Conservation (phyloP, 53 echinoderm and acorn worm species). For the Paracentrotus lividus region DNA sequence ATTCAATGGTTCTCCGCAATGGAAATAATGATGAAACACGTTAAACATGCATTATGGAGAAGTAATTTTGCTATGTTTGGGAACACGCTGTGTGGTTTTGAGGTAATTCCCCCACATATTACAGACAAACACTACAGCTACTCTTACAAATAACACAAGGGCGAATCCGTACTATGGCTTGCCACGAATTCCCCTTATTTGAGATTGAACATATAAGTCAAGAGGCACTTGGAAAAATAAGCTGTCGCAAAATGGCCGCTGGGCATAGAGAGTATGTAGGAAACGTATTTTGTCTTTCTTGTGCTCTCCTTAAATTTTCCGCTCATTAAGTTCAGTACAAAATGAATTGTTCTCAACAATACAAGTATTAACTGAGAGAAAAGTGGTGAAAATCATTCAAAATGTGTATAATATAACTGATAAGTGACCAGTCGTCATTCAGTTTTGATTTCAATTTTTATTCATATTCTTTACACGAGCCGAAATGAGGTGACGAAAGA, state of each 20-base stretch:
- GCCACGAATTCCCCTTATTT: neutral
- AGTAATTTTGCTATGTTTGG: neutral
- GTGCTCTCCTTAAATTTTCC: constrained; percentile 28
- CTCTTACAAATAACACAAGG: constrained; percentile 25
- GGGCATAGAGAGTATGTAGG: constrained; percentile 11
- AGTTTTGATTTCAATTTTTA: neutral
- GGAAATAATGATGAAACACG: neutral
- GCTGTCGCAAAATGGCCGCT: constrained; percentile 1
- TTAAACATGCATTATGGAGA: neutral
- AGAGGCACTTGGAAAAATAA: constrained; percentile 33
- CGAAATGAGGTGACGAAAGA: neutral
- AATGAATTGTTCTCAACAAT: constrained; percentile 6
- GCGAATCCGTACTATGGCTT: neutral
- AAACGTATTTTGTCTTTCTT: constrained; percentile 49
- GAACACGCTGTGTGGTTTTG: constrained; percentile 38
- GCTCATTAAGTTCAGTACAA: constrained; percentile 40
- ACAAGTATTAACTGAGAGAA: neutral
- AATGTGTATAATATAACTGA: neutral
- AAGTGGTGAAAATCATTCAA: neutral
- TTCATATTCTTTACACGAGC: neutral
- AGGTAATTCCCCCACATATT: constrained; percentile 27
- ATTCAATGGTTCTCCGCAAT: neutral
- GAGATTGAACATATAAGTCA: constrained; percentile 23
- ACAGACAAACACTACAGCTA: neutral
- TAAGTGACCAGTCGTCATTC: constrained; percentile 12